Conservation (phyloP, 2,797 vertebrate species). For the Scyliorhinus canicula region DNA sequence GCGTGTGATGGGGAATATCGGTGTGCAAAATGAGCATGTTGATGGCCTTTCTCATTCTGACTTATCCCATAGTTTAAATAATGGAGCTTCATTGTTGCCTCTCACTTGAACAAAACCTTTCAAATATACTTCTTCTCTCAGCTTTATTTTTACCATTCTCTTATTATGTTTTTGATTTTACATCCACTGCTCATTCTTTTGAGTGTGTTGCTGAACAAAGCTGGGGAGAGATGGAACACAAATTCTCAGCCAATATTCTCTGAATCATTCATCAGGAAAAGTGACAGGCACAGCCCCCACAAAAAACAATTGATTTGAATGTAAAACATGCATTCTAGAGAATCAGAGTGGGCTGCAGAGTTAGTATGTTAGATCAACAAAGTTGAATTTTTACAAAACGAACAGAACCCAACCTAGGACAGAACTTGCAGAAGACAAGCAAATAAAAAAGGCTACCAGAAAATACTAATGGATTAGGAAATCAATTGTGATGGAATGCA, state of each 20-base stretch:
- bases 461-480: neutral
- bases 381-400: neutral
- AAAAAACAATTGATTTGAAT: neutral
- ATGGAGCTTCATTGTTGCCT: too few species aligned
- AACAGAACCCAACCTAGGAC: neutral
- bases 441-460: neutral
- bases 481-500: neutral
- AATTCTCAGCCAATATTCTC: neutral
- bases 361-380: neutral
- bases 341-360: neutral
- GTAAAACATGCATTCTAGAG: neutral
- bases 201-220: neutral
- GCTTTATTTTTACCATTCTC: neutral
- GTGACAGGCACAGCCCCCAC: neutral
- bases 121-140: neutral
- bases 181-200: too few species aligned
- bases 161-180: neutral
- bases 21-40: too few species aligned
- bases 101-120: too few species aligned
- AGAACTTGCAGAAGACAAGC: neutral
- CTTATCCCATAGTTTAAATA: too few species aligned
- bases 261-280: neutral
- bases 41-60: too few species aligned
- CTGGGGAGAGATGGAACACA: neutral
- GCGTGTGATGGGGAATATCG: too few species aligned